A percentile compares a stretch with the other conserved stretches of the same genome.
These are phyloP conservation scores for Choristoneura fumiferana DNA, from an alignment of 1,140 invertebrate genomes.

Conservation along the genomic window DNA sequence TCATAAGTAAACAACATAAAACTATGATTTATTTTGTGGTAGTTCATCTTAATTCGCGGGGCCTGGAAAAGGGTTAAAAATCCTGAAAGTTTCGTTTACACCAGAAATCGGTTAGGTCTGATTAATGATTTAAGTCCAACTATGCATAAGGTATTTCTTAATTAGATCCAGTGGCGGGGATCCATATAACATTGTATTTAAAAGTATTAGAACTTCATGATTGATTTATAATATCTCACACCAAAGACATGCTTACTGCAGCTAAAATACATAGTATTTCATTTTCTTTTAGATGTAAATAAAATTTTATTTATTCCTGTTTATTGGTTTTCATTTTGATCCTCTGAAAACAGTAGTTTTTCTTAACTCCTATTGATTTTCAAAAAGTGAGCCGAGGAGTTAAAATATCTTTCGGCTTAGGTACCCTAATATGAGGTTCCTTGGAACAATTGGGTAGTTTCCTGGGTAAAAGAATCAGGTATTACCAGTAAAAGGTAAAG, in stretches of 20 bases:
- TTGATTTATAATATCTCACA: constrained; percentile 1
- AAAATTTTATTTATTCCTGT: constrained; percentile 19
- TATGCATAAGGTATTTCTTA: background rate
- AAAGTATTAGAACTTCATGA: background rate
- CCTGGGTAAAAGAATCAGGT: too few relatives aligned
- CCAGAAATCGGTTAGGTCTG: background rate
- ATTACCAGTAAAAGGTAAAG: too few relatives aligned
- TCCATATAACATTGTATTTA: background rate
- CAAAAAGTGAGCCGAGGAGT: too few relatives aligned
- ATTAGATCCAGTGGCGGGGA: background rate
- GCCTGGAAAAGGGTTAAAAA: too few relatives aligned
- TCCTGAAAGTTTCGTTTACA: background rate
- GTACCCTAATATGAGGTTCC: too few relatives aligned
- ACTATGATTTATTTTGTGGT: too few relatives aligned
- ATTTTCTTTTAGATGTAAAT: constrained; percentile 10
- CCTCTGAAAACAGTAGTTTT: too few relatives aligned
- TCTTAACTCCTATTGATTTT: too few relatives aligned
- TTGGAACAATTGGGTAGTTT: too few relatives aligned
- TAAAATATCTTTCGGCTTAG: too few relatives aligned
- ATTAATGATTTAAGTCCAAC: background rate
- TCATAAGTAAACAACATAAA: too few relatives aligned
- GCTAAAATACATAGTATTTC: constrained; percentile 13
- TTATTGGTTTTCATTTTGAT: background rate
- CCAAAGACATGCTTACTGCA: constrained; percentile 12
- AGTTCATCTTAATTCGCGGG: too few relatives aligned